phyloP scores from a whole-genome alignment of 2,113 vertebrate genomes.

The Grus americana region DNA sequence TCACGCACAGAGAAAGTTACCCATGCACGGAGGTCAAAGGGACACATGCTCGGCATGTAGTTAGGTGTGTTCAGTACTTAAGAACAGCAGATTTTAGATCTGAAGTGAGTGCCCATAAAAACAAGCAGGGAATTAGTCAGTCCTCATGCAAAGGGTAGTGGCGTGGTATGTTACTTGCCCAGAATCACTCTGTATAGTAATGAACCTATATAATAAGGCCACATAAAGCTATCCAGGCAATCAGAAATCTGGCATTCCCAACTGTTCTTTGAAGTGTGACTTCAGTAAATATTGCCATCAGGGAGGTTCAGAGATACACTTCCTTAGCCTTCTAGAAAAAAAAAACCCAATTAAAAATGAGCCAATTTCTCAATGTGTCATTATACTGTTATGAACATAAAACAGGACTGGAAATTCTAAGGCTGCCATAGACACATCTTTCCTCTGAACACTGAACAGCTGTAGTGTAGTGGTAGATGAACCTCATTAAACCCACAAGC shows the following conservation, averaged over 20 bases:
- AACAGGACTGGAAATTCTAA: neutral
- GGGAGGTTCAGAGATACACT: neutral
- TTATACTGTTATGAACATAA: neutral
- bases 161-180: neutral
- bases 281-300: neutral
- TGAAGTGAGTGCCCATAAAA: neutral
- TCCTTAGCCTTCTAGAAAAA: neutral
- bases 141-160: neutral
- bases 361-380: neutral
- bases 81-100: neutral
- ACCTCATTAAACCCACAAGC: neutral
- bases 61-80: neutral
- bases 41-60: neutral
- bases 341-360: neutral
- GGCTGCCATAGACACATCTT: neutral
- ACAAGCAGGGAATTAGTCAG: neutral
- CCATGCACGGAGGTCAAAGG: neutral
- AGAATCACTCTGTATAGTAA: neutral
- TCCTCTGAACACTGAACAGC: neutral
- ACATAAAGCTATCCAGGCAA: neutral
- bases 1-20: neutral
- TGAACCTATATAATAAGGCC: neutral
- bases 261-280: neutral
- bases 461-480: neutral
- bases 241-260: neutral